Evolutionary conservation across 2,888 invertebrate species (phyloP).

Genomic region (Rhagonycha fulva): DNA sequence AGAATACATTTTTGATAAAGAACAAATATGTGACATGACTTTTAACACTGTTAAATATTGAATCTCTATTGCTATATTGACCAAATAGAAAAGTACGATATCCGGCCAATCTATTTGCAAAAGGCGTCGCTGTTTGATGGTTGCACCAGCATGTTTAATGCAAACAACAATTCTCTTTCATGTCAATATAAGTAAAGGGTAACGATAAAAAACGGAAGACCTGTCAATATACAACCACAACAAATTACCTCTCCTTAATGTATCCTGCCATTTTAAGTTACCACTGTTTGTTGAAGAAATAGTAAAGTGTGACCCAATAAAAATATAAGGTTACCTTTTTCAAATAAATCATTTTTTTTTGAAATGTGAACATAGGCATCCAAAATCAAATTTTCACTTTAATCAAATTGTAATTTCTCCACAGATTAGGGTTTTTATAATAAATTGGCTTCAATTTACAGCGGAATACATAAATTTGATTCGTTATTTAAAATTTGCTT

Average conservation of each 20-base stretch:
- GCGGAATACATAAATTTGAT: neutral
- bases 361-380: neutral
- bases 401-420: neutral
- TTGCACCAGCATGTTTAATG: conserved; percentile 12
- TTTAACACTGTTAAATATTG: conserved; percentile 7
- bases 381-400: neutral
- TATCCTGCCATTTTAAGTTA: conserved; percentile 26
- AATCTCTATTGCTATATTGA: conserved; percentile 4
- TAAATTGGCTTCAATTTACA: conserved; percentile 2
- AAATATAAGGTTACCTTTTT: conserved; percentile 14
- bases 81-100: neutral
- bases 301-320: conserved; percentile 8
- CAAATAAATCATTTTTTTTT: neutral
- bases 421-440: neutral
- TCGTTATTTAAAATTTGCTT: conserved; percentile 11
- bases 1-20: neutral
- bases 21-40: neutral
- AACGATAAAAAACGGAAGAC: conserved; percentile 15
- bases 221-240: conserved; percentile 17
- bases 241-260: conserved; percentile 25
- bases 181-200: conserved; percentile 9
- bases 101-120: conserved; percentile 13
- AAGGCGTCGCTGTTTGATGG: conserved; percentile 2
- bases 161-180: conserved; percentile 19
- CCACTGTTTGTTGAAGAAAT: conserved; percentile 16